A percentile compares a stretch with the other conserved stretches of the same genome.
Evolutionary conservation across 2,113 vertebrate genomes (phyloP).

Genomic region (Cynopterus brachyotis): DNA sequence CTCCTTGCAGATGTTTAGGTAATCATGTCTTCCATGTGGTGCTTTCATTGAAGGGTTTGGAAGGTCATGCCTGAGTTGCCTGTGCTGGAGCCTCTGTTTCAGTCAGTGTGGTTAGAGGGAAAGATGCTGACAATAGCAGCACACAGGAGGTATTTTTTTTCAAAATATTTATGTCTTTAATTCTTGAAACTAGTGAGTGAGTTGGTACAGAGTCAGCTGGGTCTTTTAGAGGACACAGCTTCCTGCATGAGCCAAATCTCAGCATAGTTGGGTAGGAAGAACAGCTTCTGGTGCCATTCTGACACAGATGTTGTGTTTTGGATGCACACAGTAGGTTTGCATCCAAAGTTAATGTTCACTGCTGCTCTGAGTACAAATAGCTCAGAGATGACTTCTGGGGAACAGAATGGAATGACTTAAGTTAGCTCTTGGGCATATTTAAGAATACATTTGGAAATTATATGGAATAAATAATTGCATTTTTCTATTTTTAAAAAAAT

Average conservation of each 20-base stretch:
- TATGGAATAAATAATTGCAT: not conserved
- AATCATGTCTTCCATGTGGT: slow-evolving; percentile 52
- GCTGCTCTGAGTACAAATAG: not conserved
- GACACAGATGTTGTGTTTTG: not conserved
- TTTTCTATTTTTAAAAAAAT: not conserved
- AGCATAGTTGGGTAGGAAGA: not conserved
- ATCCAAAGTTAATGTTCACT: not conserved
- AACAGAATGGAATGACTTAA: not conserved
- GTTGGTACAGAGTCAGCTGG: no score
- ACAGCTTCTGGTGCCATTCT: not conserved
- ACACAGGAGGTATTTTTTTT: no score
- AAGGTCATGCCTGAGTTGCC: not conserved
- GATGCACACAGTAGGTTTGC: not conserved
- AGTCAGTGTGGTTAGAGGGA: not conserved
- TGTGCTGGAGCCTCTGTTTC: not conserved
- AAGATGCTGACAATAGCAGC: not conserved
- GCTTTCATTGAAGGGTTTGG: slow-evolving; percentile 56
- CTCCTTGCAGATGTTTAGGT: slow-evolving; percentile 58
- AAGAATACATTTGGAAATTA: not conserved
- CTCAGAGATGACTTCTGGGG: not conserved
- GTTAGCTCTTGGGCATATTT: not conserved
- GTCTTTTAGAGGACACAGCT: not conserved
- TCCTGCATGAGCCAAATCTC: not conserved
- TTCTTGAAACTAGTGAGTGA: no score
- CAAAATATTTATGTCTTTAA: no score